phyloP scores from a whole-genome alignment of 1,140 invertebrate species.

The Bathynomus jamesi region DNA sequence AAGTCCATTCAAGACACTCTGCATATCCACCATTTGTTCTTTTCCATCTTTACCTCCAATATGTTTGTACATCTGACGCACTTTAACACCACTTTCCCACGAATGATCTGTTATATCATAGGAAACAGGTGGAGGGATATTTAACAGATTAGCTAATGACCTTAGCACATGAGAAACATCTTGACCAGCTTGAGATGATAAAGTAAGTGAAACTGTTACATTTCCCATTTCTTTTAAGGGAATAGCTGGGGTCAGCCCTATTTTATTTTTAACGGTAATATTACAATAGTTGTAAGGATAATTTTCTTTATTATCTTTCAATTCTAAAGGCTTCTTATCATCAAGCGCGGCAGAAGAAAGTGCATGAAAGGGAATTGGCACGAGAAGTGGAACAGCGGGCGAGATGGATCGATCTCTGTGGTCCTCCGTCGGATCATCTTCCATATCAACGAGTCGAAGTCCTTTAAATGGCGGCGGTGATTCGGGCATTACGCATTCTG shows the following conservation, averaged over 20 bases:
- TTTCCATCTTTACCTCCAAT: constrained; percentile 75
- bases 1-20: constrained; percentile 73
- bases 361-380: constrained; percentile 41
- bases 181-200: constrained; percentile 79
- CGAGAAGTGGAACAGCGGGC: constrained; percentile 43
- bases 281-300: constrained; percentile 28
- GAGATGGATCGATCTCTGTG: constrained; percentile 38
- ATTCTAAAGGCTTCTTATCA: constrained; percentile 21
- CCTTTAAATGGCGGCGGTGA: constrained; percentile 52
- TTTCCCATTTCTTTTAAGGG: constrained; percentile 66
- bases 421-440: constrained; percentile 30
- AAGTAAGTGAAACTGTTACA: constrained; percentile 84
- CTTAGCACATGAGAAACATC: constrained; percentile 83
- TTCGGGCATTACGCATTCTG: constrained; percentile 68
- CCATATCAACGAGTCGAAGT: constrained; percentile 38
- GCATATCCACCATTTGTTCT: constrained; percentile 72
- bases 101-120: constrained; percentile 76
- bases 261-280: constrained; percentile 37
- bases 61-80: constrained; percentile 62
- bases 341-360: constrained; percentile 14
- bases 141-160: constrained; percentile 81
- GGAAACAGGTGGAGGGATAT: constrained; percentile 74
- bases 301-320: constrained; percentile 37
- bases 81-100: constrained; percentile 66
- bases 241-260: constrained; percentile 48